Conservation (phyloP, 2,888 invertebrate genomes). For the Oscheius sp. region DNA sequence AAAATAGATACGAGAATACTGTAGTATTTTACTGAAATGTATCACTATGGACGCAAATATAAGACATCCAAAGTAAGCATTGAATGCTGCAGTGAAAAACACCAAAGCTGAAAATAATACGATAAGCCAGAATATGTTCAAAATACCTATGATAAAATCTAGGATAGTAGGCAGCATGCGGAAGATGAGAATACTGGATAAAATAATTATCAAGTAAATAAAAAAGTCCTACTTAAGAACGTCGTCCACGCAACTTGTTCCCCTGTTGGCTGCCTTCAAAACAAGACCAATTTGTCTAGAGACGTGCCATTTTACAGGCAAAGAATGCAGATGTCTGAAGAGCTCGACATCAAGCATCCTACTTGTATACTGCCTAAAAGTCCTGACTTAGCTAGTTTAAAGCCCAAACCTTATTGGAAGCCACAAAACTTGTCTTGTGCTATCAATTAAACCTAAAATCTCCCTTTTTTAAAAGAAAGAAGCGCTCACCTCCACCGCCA, state of each 20-base stretch:
- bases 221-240: slow-evolving; percentile 77
- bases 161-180: slow-evolving; percentile 91
- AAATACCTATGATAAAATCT: slow-evolving; percentile 89
- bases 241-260: slow-evolving; percentile 93
- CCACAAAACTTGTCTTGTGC: too few relatives aligned
- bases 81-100: slow-evolving; percentile 88
- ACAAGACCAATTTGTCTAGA: slow-evolving; percentile 95
- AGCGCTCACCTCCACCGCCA: slow-evolving; percentile 88
- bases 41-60: slow-evolving; percentile 90
- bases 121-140: too few relatives aligned
- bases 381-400: too few relatives aligned
- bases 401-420: slow-evolving; percentile 88
- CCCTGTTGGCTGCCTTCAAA: slow-evolving; percentile 92
- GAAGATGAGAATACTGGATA: slow-evolving; percentile 73
- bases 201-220: slow-evolving; percentile 73
- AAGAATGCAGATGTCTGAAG: slow-evolving; percentile 65
- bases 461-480: too few relatives aligned
- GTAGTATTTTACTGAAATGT: slow-evolving; percentile 81
- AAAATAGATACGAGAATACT: slow-evolving; percentile 37
- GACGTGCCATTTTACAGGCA: slow-evolving; percentile 93
- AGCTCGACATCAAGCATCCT: too few relatives aligned
- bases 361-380: too few relatives aligned
- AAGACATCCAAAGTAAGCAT: slow-evolving; percentile 92
- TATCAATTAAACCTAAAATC: too few relatives aligned
- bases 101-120: too few relatives aligned